Evolutionary conservation across 37 sponge, comb jelly and placozoan species (phyloP), one percentile per base, ranked within the genome.

Genomic region (Diacarnus erythraeanus): DNA sequence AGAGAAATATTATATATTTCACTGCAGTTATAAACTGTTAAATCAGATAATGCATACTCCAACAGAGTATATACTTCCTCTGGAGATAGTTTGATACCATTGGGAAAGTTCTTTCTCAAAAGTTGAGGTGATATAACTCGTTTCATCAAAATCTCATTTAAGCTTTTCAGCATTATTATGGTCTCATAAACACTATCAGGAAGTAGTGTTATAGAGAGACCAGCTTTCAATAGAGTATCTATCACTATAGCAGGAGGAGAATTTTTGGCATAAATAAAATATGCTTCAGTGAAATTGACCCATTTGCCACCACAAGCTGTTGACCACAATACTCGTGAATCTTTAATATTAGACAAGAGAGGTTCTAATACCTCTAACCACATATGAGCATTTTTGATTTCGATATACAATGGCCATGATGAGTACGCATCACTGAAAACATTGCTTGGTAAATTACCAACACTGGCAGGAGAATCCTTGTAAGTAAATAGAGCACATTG

Each of bases 301-400:
- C 84, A 84, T 40, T 68, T 68, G 23, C 90, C 90, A 33, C 85
- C 81, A 57, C 69, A 23, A 66, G 84, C 76, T 30, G 80, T 44
- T 35, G 81, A 80, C 85, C 90, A 84, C 1, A 80, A 51, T 21
- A 89, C 44, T 18, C 58, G 57, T 0, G 59, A 37, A 0, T 47
- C 64, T 60, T 27, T 3, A 33, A 63, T 30, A 22, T 58, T 31
- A n/a, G n/a, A 10, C 20, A 76, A 20, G 47, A 60, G 60, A 59
- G 66, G 76, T 31, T 56, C 54, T 47, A 89, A 64, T 35, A 89
- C 37, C 1, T 75, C 76, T 23, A 27, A 64, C 90, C 90, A 89
- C 1, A 83, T 77, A 26, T 41, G 5, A 4, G 57, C 30, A 9
- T 80, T 61, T 23, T 59, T 69, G 15, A 66, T 59, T 71, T 80